Base-by-base conservation (phyloP, 2,113 vertebrate species). In the Aspiorhynchus laticeps region DNA sequence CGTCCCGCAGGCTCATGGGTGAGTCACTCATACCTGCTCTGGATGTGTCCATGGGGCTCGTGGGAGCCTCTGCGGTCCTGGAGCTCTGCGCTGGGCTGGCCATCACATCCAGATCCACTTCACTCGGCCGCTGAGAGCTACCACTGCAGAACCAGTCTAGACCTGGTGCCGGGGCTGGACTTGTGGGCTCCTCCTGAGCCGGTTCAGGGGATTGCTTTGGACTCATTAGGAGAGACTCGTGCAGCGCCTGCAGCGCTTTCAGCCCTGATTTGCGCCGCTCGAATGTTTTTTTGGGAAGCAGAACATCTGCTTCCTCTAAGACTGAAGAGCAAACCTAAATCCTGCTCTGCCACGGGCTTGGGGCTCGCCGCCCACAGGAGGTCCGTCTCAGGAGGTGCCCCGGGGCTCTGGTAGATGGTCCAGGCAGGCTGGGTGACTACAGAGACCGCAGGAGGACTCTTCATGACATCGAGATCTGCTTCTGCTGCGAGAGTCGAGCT, bases 101-200 rank as follows among this genome's bases (percentile, higher is more conserved):
- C 84, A 93, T 91, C 51, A 87, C 87, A 7, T 93, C 92, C 89
- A 93, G 87, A 69, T 94, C 91, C 0, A 33, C 56, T 51, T 92
- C 85, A 0, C 5, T 19, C 0, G 12, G 0, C 12, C 6, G 10
- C 33, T 85, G 80, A 0, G 92, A 92, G 85, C 88, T 93, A 3
- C 41, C 7, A 19, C 88, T 10, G 15, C 21, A 0, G 12, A 88
- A 43, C 92, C 91, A 91, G 84, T 88, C 74, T 19, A n/a, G 56
- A 61, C 2, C 56, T 3, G 53, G 53, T 24, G 53, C 21, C 1
- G 82, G 65, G 43, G 90, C 90, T 0, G 92, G 93, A 77, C 91
- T 93, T 93, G 90, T 92, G 80, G 92, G 92, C 11, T 92, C 79
- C 0, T 91, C 90, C 1, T 0, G 2, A 26, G 9, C 26, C 0